phyloP scores from a whole-genome alignment of 1,140 invertebrate genomes.

The Drosophila santomea region DNA sequence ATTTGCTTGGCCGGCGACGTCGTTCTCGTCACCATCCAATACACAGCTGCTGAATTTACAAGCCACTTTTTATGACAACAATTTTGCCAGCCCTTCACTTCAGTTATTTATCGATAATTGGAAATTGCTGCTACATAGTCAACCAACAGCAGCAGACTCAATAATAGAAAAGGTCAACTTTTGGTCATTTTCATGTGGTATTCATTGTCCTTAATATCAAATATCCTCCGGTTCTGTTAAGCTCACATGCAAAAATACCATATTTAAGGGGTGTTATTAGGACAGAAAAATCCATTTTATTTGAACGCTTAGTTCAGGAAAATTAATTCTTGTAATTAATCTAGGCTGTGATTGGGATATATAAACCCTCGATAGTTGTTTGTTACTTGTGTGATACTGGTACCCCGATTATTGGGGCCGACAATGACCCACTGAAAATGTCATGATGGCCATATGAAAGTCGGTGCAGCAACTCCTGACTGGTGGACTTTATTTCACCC shows the following conservation, averaged over 20 bases:
- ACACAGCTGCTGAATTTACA: constrained; percentile 63
- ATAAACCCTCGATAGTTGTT: no score
- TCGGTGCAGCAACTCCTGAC: constrained; percentile 25
- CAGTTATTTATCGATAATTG: constrained; percentile 78
- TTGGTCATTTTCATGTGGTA: constrained; percentile 49
- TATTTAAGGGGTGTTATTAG: neutral
- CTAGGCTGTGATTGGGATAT: no score
- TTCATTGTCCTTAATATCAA: constrained; percentile 64
- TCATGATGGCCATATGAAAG: constrained; percentile 47
- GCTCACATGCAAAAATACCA: neutral
- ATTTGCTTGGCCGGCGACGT: constrained; percentile 33
- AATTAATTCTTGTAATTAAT: neutral
- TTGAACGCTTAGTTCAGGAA: neutral
- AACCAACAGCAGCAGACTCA: neutral
- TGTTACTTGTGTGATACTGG: constrained; percentile 17
- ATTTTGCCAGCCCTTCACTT: constrained; percentile 67
- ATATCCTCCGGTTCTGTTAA: constrained; percentile 24
- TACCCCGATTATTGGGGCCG: constrained; percentile 56
- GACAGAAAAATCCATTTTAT: neutral
- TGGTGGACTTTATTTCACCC: constrained; percentile 49
- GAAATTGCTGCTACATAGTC: constrained; percentile 48
- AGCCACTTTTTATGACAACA: constrained; percentile 57
- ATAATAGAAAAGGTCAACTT: constrained; percentile 9
- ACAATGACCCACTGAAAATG: constrained; percentile 64
- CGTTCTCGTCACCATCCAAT: constrained; percentile 12